Evolutionary conservation across 2,797 vertebrate species (phyloP), one percentile per base, ranked within the genome.

Genomic region (Sphenopsis melanotis): DNA sequence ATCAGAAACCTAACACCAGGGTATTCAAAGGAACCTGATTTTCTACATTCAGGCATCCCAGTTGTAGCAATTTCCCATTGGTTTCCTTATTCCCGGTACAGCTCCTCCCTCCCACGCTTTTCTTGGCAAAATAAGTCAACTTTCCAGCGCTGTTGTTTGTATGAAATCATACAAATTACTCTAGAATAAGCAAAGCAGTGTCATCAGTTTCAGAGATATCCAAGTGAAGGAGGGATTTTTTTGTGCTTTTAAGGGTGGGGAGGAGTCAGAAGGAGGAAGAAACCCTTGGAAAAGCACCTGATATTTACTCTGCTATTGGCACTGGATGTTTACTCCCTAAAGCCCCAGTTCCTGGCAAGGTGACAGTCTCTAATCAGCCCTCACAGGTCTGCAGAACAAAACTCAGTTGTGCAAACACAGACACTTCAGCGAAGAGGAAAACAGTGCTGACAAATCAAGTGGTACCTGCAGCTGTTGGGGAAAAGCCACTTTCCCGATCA

Each of bases 11-110:
- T 52, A 69, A 95, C 81, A 96, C 47, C 39, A 19, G 0, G 1
- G 41, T 46, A 71, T 86, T 78, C 47, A 81, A 93, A 36, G 34
- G 53, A 95, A 92, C 89, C 74, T 83, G 69, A 88, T 90, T 90
- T 94, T 90, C 90, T 9, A 3, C 76, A 93, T 83, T 93, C 74
- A 55, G 80, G 19, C 61, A 37, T 50, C 12, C 2, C 23, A 63
- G 69, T 61, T 75, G 81, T 5, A 90, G 66, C 32, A 59, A 65
- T 74, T 91, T 90, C 70, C 71, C 63, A 20, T 0, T 12, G 17
- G 42, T 47, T 49, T 63, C 68, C 77, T 81, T 66, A 8, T 75
- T 90, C 36, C 24, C 0, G 0, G 30, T 17, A 11, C 1, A 6
- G 36, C 55, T 91, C 36, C 72, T 61, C 63, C n/a, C 50, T 81